Conservation (phyloP, 2,888 invertebrate species). For the Acanthococcus lagerstroemiae region DNA sequence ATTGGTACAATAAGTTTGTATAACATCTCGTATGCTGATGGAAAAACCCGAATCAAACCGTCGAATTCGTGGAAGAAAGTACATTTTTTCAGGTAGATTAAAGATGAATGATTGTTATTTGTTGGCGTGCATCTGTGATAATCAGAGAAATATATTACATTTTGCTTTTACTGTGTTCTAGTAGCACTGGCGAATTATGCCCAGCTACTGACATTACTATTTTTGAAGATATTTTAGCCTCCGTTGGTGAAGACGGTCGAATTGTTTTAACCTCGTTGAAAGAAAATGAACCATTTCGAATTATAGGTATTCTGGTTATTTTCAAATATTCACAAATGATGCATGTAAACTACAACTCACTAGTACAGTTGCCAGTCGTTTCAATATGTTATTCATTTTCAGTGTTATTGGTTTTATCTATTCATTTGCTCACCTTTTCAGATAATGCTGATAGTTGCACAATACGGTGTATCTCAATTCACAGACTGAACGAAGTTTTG, state of each 20-base stretch:
- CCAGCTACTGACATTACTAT: conserved; percentile 67
- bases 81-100: not conserved
- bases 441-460: conserved; percentile 72
- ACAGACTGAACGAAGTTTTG: conserved; percentile 63
- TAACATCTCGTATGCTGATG: not conserved
- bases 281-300: not conserved
- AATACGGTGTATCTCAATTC: conserved; percentile 46
- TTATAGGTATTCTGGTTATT: not conserved
- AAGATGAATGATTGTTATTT: no score
- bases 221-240: conserved; percentile 66
- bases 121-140: no score
- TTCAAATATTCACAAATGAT: not conserved
- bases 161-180: conserved; percentile 27
- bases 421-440: conserved; percentile 39
- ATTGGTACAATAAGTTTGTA: conserved; percentile 47
- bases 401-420: no score
- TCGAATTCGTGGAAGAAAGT: not conserved
- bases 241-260: conserved; percentile 75
- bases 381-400: not conserved
- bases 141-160: not conserved
- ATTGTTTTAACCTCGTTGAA: conserved; percentile 49
- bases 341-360: not conserved
- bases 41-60: not conserved
- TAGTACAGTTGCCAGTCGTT: not conserved
- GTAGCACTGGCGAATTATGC: conserved; percentile 44